Evolutionary conservation across 2,888 invertebrate species (phyloP), one percentile per base, ranked within the genome.

Genomic region (Elgonia sp.): DNA sequence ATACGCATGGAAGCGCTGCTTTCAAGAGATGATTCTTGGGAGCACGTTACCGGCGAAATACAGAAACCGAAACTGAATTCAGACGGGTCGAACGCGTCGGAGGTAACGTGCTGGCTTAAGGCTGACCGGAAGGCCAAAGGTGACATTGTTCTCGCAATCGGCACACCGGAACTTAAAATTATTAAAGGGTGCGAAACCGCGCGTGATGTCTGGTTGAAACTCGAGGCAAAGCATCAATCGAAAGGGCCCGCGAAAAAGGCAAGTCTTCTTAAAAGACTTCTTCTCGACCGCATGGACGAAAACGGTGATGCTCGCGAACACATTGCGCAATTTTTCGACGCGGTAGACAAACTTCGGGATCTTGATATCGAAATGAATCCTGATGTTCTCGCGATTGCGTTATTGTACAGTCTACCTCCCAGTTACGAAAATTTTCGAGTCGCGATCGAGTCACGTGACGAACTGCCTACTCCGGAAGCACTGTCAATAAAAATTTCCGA

Each of bases 161-260:
- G 55, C 3, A 16, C 53, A 7, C 10, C 29, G 7, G 77, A 77
- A 42, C 8, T 77, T 14, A 77, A 77, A 37, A 16, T 21, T 3
- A 29, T 77, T 3, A 77, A 77, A 21, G 69, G 86, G 37, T 67
- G 77, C 18, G 21, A 9, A 1, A 77, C 77, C 4, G 29, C 79
- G 2, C 55, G 79, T 5, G 62, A 69, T 8, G 46, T 62, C 1
- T 75, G 75, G 75, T 12, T 21, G 3, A 60, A 62, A 62, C 62
- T 75, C 1, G 18, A 70, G 7, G 6, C 2, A 5, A 60, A 10
- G 1, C 42, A 69, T 29, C 80, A 93, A 89, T 94, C 94, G 18
- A 92, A 90, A 75, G 94, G 94, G 5, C 94, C 94, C 0, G 94
- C 94, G 5, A 86, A 92, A 55, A 94, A 94, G 82, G 94, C 94